A percentile compares a stretch with the other conserved stretches of the same genome.
phyloP scores from a whole-genome alignment of 2,113 vertebrate species.

The Sinocyclocheilus rhinocerous region DNA sequence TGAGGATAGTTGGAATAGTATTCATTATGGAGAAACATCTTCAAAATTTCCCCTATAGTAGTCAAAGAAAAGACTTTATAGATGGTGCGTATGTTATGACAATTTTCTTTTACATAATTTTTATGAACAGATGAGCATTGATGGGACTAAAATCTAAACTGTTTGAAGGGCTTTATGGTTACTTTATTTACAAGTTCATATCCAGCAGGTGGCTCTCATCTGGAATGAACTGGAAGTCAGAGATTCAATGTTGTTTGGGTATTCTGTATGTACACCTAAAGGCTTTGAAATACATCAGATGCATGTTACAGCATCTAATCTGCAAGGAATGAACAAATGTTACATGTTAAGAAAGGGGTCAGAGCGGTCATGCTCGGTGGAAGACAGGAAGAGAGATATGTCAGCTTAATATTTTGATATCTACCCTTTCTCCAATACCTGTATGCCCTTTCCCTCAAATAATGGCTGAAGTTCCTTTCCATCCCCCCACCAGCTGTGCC shows the following conservation, averaged over 20 bases:
- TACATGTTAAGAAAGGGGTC: neutral
- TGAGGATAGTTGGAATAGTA: no score
- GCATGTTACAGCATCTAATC: neutral
- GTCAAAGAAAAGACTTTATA: neutral
- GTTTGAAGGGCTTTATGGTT: neutral
- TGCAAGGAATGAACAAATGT: neutral
- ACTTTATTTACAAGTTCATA: neutral
- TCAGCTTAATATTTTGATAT: neutral
- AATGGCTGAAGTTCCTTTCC: neutral
- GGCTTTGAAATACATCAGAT: no score
- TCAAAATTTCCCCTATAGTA: neutral
- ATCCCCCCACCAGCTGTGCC: neutral
- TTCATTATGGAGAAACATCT: neutral
- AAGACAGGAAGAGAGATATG: neutral
- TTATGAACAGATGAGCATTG: neutral
- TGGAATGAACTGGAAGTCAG: neutral
- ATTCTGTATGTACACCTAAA: neutral
- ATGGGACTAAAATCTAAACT: neutral
- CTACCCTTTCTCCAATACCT: neutral
- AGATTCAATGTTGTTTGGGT: neutral
- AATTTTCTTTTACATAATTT: neutral
- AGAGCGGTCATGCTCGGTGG: neutral
- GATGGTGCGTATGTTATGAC: neutral
- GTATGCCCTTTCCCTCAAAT: neutral
- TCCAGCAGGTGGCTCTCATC: constrained; percentile 5